phyloP scores from a whole-genome alignment of 2,797 vertebrate species.

The Pristis pectinata region DNA sequence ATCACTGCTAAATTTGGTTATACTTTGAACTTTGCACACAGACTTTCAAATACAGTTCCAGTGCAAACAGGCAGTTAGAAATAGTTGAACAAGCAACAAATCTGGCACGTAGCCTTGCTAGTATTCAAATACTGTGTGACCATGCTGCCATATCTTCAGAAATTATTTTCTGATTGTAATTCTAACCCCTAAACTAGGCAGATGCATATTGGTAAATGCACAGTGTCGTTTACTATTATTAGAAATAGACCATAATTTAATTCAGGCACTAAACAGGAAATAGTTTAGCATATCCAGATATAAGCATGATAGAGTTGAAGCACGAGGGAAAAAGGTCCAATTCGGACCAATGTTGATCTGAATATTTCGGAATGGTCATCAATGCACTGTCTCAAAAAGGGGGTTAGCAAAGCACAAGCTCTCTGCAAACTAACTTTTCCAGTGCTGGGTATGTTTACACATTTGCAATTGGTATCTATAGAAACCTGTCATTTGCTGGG shows the following conservation, averaged over 20 bases:
- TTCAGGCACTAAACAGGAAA: conserved; percentile 22
- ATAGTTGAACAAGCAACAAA: background rate
- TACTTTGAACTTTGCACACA: background rate
- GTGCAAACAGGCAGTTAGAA: background rate
- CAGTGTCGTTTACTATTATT: background rate
- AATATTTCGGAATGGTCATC: background rate
- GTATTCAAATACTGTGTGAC: background rate
- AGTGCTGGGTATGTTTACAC: background rate
- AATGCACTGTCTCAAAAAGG: background rate
- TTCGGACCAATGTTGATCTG: background rate
- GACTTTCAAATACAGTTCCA: background rate
- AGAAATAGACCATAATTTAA: conserved; percentile 18
- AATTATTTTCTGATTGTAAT: conserved; percentile 11
- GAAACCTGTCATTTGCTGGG: background rate
- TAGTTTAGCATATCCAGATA: background rate
- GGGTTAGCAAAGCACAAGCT: background rate
- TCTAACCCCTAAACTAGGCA: too few relatives aligned
- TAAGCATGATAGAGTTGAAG: background rate
- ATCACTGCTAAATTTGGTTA: background rate
- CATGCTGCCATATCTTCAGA: background rate
- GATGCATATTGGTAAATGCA: background rate
- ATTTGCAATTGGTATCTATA: background rate
- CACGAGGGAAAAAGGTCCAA: background rate
- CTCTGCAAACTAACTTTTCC: background rate
- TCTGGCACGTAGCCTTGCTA: background rate